phyloP scores from a whole-genome alignment of 2,888 invertebrate species.

The Macrosoma leucophasiata region DNA sequence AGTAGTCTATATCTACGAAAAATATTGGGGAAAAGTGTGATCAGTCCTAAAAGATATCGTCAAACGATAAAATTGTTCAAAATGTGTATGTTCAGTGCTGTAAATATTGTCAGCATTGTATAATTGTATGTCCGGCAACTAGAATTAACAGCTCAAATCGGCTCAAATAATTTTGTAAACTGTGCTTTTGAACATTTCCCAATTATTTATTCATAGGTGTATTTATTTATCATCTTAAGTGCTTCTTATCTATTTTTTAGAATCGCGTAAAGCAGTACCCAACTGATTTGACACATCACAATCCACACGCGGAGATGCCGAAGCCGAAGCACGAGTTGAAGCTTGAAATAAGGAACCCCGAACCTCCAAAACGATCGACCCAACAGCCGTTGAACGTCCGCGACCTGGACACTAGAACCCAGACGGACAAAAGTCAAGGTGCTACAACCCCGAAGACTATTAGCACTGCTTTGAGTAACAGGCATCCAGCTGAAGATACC shows the following conservation, averaged over 20 bases:
- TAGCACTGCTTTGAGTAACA: constrained; percentile 81
- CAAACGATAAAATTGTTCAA: too few relatives aligned
- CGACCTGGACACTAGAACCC: constrained; percentile 56
- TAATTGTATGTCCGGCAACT: too few relatives aligned
- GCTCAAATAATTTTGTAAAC: too few relatives aligned
- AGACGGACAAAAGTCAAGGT: constrained; percentile 70
- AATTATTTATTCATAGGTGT: too few relatives aligned
- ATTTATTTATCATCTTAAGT: too few relatives aligned
- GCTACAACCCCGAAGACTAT: constrained; percentile 79
- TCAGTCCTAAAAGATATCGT: too few relatives aligned
- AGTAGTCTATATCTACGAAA: too few relatives aligned
- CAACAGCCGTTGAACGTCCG: constrained; percentile 53
- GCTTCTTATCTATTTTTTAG: constrained; percentile 34
- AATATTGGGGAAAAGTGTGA: too few relatives aligned
- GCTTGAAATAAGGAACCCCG: constrained; percentile 59
- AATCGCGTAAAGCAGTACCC: constrained; percentile 66
- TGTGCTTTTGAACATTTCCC: too few relatives aligned
- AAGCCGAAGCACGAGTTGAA: constrained; percentile 60
- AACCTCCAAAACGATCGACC: constrained; percentile 48
- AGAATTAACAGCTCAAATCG: too few relatives aligned
- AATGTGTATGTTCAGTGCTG: too few relatives aligned
- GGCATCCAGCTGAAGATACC: constrained; percentile 85
- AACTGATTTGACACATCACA: constrained; percentile 59
- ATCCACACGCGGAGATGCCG: constrained; percentile 64
- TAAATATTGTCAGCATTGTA: too few relatives aligned